These are phyloP conservation scores for Nephrotoma guestfalica DNA, from an alignment of 2,888 invertebrate genomes.

Conservation along the genomic window DNA sequence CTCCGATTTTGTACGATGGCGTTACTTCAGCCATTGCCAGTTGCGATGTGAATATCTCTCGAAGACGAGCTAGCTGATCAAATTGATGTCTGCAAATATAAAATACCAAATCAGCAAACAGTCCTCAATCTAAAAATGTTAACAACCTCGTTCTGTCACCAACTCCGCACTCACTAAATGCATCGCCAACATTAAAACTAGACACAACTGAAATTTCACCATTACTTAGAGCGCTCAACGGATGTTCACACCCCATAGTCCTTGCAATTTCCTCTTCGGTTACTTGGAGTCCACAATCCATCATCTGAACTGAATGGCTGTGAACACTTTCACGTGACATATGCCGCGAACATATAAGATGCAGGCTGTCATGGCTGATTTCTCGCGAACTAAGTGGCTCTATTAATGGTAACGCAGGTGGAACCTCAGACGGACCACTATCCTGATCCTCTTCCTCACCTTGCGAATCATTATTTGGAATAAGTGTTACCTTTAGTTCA, in stretches of 20 bases:
- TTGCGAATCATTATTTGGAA: constrained; percentile 19
- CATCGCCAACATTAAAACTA: constrained; percentile 47
- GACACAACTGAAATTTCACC: constrained; percentile 84
- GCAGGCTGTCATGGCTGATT: constrained; percentile 70
- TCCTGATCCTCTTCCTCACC: constrained; percentile 60
- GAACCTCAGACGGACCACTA: constrained; percentile 67
- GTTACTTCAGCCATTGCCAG: constrained; percentile 59
- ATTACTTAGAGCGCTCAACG: constrained; percentile 74
- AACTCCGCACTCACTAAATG: constrained; percentile 31
- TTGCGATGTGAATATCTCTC: constrained; percentile 67
- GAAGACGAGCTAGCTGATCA: constrained; percentile 65
- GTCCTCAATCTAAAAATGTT: background rate
- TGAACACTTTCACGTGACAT: constrained; percentile 54
- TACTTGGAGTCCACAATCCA: constrained; percentile 76
- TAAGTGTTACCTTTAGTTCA: constrained; percentile 15
- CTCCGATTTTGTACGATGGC: constrained; percentile 39
- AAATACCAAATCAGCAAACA: background rate
- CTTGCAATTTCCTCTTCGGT: constrained; percentile 86
- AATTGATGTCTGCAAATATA: constrained; percentile 37
- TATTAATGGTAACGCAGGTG: constrained; percentile 65
- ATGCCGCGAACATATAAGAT: constrained; percentile 34
- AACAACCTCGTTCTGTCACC: constrained; percentile 30
- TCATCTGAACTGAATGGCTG: constrained; percentile 70
- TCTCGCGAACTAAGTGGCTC: constrained; percentile 67
- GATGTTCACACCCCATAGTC: constrained; percentile 76